Evolutionary conservation across 37 sponge, comb jelly and placozoan species (phyloP), one percentile per base, ranked within the genome.

Genomic region (Sycon ciliatum): DNA sequence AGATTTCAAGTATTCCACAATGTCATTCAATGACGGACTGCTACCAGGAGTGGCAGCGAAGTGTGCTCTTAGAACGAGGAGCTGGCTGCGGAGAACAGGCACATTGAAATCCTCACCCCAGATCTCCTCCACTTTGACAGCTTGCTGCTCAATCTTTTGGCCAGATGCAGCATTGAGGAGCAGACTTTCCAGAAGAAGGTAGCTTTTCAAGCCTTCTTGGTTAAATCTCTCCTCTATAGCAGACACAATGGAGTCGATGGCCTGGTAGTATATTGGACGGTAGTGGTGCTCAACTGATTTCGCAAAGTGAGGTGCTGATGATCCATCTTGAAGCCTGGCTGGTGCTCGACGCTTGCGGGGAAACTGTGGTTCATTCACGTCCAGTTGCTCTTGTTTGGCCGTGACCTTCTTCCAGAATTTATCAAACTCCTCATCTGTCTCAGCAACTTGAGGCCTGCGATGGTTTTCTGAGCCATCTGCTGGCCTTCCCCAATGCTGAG

Each of bases 401-500:
- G 38, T 74, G 60, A 72, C 32, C 56, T 55, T 72, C 39, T 78
- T 30, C 84, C 84, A 83, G 38, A 73, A 77, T 6, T 23, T 32
- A 37, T 37, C 34, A 77, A 77, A 82, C 37, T 34, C 52, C 39
- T 40, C 52, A 83, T 83, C 78, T 56, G 38, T 57, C 78, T 58
- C 28, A 77, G 3, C 27, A 74, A 36, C 69, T 78, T 56, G 34
- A 83, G 42, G 36, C 76, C 74, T 26, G 68, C 37, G 30, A 71
- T n/a, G 18, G 76, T 84, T 56, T 74, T 61, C 38, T 55, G 38
- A 40, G 73, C 49, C 31, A 79, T 62, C 11, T 32, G 20, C 40
- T 84, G 85, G 16, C 80, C 80, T 75, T 84, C 85, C 27, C 80
- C 79, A n/a, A 33, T 64, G 78, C 74, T 78, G 30, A 78, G 75